phyloP scores from a whole-genome alignment of 2,797 vertebrate species.

The Melanotaenia maccullochi region DNA sequence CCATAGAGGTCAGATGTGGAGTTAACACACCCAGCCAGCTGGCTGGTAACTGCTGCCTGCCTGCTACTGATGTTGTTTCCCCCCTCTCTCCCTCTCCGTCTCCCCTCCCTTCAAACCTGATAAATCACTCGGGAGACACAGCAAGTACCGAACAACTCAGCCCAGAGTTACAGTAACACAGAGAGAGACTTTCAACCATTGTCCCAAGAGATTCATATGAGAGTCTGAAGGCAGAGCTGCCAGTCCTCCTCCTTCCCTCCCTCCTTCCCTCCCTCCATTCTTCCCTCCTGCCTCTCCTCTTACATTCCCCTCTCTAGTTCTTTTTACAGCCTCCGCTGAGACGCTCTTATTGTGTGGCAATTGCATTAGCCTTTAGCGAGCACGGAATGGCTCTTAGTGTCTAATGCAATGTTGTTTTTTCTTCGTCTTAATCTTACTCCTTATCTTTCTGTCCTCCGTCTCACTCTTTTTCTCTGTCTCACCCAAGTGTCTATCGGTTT shows the following conservation, averaged over 20 bases:
- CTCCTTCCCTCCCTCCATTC: conserved; percentile 54
- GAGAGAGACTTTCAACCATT: conserved; percentile 75
- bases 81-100: conserved; percentile 44
- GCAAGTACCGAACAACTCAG: conserved; percentile 63
- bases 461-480: conserved; percentile 45
- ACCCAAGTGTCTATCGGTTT: conserved; percentile 69
- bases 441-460: conserved; percentile 57
- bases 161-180: conserved; percentile 68
- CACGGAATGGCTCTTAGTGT: conserved; percentile 79
- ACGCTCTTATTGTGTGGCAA: conserved; percentile 83
- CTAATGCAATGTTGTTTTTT: conserved; percentile 78
- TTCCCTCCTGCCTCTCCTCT: conserved; percentile 70
- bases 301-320: conserved; percentile 75
- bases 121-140: conserved; percentile 73
- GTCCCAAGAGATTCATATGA: conserved; percentile 82
- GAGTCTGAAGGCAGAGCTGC: conserved; percentile 78
- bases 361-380: conserved; percentile 83
- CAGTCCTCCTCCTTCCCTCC: conserved; percentile 60
- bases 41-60: conserved; percentile 66
- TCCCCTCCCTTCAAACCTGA: conserved; percentile 73
- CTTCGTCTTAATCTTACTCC: conserved; percentile 64
- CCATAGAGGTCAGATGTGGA: conserved; percentile 79
- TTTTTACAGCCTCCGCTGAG: conserved; percentile 79
- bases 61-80: conserved; percentile 62
- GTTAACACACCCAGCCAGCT: conserved; percentile 73